phyloP scores from a whole-genome alignment of 2,113 vertebrate species.

The Sinocyclocheilus maitianheensis region DNA sequence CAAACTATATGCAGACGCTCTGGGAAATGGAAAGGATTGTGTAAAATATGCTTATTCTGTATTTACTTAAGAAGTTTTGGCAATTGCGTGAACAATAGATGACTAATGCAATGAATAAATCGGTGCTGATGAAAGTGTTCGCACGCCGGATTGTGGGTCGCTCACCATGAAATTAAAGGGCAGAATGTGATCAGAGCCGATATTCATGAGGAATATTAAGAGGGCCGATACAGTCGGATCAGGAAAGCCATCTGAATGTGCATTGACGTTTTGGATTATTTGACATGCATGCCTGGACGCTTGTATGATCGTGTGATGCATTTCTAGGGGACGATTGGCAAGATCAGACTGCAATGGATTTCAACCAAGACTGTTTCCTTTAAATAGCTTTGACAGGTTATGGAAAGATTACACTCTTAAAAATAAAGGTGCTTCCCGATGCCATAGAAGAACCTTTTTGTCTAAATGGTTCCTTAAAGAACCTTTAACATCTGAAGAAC shows the following conservation, averaged over 20 bases:
- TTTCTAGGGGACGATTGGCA: background rate
- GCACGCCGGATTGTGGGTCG: constrained; percentile 16
- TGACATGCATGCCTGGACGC: background rate
- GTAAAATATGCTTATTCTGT: background rate
- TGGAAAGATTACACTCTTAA: background rate
- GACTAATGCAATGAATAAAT: constrained; percentile 27
- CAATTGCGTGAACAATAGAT: background rate
- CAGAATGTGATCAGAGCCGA: constrained; percentile 29
- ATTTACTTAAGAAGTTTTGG: background rate
- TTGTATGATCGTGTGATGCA: background rate
- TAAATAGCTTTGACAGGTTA: background rate
- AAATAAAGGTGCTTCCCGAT: too few relatives aligned
- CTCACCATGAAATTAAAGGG: constrained; percentile 43
- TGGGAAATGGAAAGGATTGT: background rate
- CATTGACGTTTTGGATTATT: background rate
- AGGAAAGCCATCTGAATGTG: background rate
- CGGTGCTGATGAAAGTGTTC: constrained; percentile 32
- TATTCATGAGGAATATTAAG: constrained; percentile 38
- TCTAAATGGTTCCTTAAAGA: too few relatives aligned
- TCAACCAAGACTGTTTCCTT: background rate
- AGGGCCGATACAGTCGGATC: background rate
- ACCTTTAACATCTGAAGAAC: too few relatives aligned
- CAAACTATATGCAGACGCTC: background rate
- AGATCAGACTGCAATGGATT: background rate
- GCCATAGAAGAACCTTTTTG: too few relatives aligned